Percentiles rank a stretch among this genome's conserved stretches.
These are phyloP conservation scores for Gopherus evgoodei DNA, from an alignment of 2,113 vertebrate species.

Conservation along the genomic window DNA sequence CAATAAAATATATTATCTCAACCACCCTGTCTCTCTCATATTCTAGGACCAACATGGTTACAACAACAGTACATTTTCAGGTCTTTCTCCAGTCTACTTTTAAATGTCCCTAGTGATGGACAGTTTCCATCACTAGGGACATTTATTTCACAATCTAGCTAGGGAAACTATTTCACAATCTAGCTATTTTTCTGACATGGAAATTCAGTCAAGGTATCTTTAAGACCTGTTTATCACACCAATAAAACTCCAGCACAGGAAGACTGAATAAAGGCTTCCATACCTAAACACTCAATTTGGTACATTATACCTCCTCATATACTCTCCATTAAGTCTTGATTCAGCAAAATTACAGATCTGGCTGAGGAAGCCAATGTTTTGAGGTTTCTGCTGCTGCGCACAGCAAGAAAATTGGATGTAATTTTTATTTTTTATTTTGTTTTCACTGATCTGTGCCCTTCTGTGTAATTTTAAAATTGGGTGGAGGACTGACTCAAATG, in stretches of 20 bases:
- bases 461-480: neutral
- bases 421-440: neutral
- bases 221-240: neutral
- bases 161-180: rapidly evolving
- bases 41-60: neutral
- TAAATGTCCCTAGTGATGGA: neutral
- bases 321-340: neutral
- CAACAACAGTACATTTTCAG: neutral
- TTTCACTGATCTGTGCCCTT: neutral
- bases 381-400: neutral
- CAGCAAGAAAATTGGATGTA: rapidly evolving
- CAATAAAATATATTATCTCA: neutral
- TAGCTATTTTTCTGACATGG: neutral
- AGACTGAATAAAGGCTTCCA: neutral
- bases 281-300: neutral
- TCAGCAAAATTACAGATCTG: neutral
- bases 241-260: neutral
- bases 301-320: neutral
- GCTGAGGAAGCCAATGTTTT: neutral
- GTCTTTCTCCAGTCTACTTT: neutral
- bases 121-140: no score
- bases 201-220: neutral
- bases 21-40: neutral
- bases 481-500: neutral
- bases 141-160: neutral